These are phyloP conservation scores for Eretmocerus hayati DNA, from an alignment of 2,888 invertebrate species.

Conservation along the genomic window DNA sequence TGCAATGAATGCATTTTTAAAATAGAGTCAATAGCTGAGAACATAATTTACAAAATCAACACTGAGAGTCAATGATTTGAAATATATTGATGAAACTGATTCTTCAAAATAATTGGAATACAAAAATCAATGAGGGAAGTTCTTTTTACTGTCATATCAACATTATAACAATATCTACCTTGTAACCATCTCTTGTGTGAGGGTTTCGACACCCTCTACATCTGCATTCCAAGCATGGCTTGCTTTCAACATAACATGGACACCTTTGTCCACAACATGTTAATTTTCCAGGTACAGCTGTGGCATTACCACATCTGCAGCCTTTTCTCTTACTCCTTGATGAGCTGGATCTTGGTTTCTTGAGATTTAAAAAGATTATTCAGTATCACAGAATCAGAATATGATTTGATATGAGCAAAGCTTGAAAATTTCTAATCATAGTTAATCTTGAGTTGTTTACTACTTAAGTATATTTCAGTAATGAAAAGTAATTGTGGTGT, in stretches of 20 bases:
- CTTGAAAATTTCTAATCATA: too few species aligned
- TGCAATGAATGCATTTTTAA: too few species aligned
- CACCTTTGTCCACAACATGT: constrained; percentile 92
- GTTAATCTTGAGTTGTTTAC: too few species aligned
- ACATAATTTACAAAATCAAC: too few species aligned
- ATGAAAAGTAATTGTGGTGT: constrained; percentile 14
- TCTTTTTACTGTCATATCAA: neutral
- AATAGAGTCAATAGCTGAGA: too few species aligned
- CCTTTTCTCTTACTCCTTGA: constrained; percentile 58
- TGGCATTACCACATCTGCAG: constrained; percentile 87
- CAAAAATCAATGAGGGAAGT: too few species aligned
- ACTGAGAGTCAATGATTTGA: too few species aligned
- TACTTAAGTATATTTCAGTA: too few species aligned
- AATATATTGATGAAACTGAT: too few species aligned
- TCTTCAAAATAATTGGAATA: too few species aligned
- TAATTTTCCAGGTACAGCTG: constrained; percentile 78
- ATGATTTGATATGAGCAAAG: neutral
- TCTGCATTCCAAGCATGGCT: constrained; percentile 82
- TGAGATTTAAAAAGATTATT: constrained; percentile 37
- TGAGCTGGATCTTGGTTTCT: constrained; percentile 49
- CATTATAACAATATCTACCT: constrained; percentile 50
- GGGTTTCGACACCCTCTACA: constrained; percentile 92
- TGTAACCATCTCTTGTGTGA: constrained; percentile 72
- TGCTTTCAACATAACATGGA: constrained; percentile 87
- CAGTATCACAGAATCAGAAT: neutral